Percentiles rank a stretch among this genome's conserved stretches.
phyloP scores from a whole-genome alignment of 2,797 vertebrate genomes.

The Gallirallus australis region DNA sequence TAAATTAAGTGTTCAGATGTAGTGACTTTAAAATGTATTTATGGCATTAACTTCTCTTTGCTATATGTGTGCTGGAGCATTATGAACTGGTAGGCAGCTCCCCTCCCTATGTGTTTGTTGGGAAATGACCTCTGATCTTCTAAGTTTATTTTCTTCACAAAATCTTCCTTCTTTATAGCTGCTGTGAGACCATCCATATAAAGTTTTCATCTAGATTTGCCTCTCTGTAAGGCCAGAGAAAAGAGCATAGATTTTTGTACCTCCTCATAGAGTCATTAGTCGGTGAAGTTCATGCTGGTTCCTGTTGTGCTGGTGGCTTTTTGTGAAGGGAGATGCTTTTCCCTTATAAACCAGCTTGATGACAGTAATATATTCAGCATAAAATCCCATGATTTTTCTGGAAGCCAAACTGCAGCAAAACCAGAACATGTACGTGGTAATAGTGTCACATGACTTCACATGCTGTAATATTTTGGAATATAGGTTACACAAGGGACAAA shows the following conservation, averaged over 20 bases:
- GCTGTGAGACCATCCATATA: background rate
- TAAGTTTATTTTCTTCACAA: background rate
- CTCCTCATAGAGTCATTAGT: background rate
- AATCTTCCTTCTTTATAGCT: background rate
- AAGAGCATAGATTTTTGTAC: background rate
- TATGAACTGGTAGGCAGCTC: background rate
- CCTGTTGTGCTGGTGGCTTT: background rate
- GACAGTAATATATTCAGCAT: background rate
- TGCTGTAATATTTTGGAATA: background rate
- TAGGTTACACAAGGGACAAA: background rate
- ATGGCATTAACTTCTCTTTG: slow-evolving; percentile 31
- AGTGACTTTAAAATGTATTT: slow-evolving; percentile 20
- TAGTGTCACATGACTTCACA: background rate
- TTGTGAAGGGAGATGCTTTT: background rate
- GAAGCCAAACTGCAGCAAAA: background rate
- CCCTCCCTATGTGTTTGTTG: background rate
- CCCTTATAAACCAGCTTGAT: background rate
- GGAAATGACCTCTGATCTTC: background rate
- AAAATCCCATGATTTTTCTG: background rate
- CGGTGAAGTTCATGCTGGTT: background rate
- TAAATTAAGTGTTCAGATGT: slow-evolving; percentile 32
- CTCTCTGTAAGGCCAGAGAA: background rate
- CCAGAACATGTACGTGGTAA: fast-evolving
- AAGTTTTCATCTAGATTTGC: background rate
- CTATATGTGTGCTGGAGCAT: background rate